Evolutionary conservation across 1,140 invertebrate species (phyloP).

Genomic region (Artemia franciscana): DNA sequence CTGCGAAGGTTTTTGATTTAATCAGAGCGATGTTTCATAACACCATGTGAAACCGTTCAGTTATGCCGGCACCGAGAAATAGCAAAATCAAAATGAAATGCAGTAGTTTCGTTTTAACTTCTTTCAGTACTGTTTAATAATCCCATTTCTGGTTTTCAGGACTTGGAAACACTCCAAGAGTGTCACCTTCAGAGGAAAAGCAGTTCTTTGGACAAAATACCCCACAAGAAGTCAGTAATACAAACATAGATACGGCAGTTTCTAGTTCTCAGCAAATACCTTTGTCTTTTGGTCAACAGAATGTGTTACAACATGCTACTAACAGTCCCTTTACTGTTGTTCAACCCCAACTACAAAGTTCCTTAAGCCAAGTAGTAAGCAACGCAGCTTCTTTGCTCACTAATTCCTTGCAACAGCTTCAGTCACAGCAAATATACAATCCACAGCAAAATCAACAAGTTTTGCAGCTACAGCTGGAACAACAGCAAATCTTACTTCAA

Average conservation of each 20-base stretch:
- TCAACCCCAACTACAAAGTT: conserved; percentile 5
- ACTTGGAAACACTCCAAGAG: conserved; percentile 19
- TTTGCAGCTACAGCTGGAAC: conserved; percentile 10
- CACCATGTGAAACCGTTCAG: too few species aligned
- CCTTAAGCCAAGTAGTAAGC: not conserved
- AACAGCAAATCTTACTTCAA: conserved; percentile 10
- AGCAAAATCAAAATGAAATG: not conserved
- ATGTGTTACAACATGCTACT: not conserved
- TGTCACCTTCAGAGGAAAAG: conserved; percentile 21
- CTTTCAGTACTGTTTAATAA: not conserved
- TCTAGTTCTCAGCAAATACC: conserved; percentile 15
- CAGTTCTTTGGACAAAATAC: conserved; percentile 12
- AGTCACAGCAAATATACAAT: conserved; percentile 4
- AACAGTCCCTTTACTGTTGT: conserved; percentile 1
- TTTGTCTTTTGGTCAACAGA: conserved; percentile 5
- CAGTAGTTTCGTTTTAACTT: not conserved
- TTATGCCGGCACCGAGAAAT: too few species aligned
- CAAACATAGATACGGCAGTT: conserved; percentile 6
- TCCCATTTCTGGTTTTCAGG: conserved; percentile 13
- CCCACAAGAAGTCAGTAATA: conserved; percentile 5
- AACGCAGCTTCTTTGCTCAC: not conserved
- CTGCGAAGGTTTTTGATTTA: too few species aligned
- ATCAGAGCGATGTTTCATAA: too few species aligned
- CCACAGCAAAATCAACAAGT: conserved; percentile 9
- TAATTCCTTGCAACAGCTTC: conserved; percentile 1